phyloP scores from a whole-genome alignment of 2,797 vertebrate species.

The Hemitrygon akajei region DNA sequence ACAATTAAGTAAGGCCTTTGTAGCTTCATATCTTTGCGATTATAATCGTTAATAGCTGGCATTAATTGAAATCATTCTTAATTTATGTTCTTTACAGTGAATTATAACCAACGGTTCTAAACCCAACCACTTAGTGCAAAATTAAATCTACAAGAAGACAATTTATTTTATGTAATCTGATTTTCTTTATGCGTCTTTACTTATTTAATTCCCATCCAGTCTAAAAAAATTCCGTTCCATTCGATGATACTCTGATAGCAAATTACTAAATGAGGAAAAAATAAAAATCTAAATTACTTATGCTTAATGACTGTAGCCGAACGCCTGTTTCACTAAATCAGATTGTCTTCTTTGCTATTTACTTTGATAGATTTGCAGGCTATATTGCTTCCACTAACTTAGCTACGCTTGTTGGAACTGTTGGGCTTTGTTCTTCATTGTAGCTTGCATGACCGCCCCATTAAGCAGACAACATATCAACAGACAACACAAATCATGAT shows the following conservation, averaged over 20 bases:
- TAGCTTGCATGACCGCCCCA: constrained; percentile 93
- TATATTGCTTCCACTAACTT: constrained; percentile 65
- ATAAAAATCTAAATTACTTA: constrained; percentile 77
- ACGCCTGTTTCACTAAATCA: constrained; percentile 79
- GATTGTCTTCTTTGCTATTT: constrained; percentile 79
- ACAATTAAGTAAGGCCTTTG: neutral
- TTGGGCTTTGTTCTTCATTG: constrained; percentile 85
- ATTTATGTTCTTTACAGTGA: constrained; percentile 30
- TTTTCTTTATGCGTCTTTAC: constrained; percentile 69
- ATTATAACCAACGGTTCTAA: constrained; percentile 27
- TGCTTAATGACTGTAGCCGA: constrained; percentile 81
- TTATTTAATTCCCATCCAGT: constrained; percentile 70
- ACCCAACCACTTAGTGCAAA: constrained; percentile 41
- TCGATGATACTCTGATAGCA: constrained; percentile 73
- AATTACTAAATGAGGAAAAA: constrained; percentile 74
- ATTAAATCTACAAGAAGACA: constrained; percentile 62
- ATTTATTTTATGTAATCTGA: constrained; percentile 75
- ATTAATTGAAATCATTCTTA: constrained; percentile 29
- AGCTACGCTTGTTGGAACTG: constrained; percentile 67
- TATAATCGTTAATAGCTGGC: constrained; percentile 17
- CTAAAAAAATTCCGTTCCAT: constrained; percentile 74
- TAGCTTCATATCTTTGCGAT: constrained; percentile 24
- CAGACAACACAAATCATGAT: constrained; percentile 74
- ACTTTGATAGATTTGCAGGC: constrained; percentile 78
- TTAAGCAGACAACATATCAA: constrained; percentile 92